Base-by-base conservation (phyloP, 2,113 vertebrate genomes). In the Conger conger region DNA sequence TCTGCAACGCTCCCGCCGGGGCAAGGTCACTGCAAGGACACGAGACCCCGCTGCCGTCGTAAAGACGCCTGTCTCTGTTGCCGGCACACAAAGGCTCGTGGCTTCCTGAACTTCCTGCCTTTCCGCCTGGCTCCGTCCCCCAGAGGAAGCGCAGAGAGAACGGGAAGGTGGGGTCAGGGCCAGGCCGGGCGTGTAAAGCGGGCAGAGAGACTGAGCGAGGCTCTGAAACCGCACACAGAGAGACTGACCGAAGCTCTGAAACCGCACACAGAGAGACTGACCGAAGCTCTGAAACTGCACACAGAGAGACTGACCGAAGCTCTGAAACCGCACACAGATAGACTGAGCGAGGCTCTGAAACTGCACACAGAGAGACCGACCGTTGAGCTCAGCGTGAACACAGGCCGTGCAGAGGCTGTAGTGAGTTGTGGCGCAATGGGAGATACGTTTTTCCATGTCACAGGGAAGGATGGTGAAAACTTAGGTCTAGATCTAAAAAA, bases 51-150 rank as follows among this genome's bases (percentile, higher is more conserved):
- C 85, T 89, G 82, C 50, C 83, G 79, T 81, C 88, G 87, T 86
- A 91, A 89, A 88, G 87, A 90, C 84, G 83, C 86, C 18, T 73
- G 83, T 78, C 80, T 85, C 89, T 88, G 87, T 87, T 89, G 82
- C 50, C 83, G 79, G 76, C 88, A 88, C 88, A 88, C 87, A 91
- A 89, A 88, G 87, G 89, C 84, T 81, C 86, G 87, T 90, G 89
- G 84, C 86, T 89, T 86, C 88, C 89, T 87, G 11, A 89, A 89
- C 90, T 87, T 91, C 83, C 79, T 9, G 77, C 30, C 54, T 86
- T 27, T 87, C 86, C 82, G 87, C 82, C 83, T 83, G n/a, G 82
- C 82, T 83, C 23, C 82, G 79, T 85, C 53, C 79, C 79, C 18
- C 40, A 38, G n/a, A 77, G 50, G 20, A 63, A 0, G 0, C 15